Evolutionary conservation across 2,797 vertebrate species (phyloP).

Genomic region (Astyanax mexicanus): DNA sequence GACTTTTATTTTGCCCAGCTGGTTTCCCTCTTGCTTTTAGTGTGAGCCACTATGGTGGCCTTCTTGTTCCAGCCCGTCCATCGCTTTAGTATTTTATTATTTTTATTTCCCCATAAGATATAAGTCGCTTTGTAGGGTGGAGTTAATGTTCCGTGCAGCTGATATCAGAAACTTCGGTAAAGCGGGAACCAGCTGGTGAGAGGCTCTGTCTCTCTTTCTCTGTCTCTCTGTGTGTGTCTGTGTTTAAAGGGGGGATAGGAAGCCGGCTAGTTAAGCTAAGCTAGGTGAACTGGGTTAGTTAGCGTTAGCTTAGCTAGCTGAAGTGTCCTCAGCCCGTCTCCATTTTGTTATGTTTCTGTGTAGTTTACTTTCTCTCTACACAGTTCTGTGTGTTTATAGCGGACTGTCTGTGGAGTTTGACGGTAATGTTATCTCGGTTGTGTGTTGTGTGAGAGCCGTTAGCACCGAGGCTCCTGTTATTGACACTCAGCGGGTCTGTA

Average conservation of each 20-base stretch:
- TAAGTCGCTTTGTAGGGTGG: constrained; percentile 67
- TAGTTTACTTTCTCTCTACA: too few relatives aligned
- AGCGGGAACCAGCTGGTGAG: constrained; percentile 85
- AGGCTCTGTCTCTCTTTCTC: constrained; percentile 8
- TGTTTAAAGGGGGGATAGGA: not conserved
- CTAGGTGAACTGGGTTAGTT: too few relatives aligned
- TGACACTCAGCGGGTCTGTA: too few relatives aligned
- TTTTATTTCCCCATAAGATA: constrained; percentile 74
- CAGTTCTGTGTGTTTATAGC: not conserved
- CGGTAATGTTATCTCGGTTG: too few relatives aligned
- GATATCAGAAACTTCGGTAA: constrained; percentile 82
- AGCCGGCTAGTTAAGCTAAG: too few relatives aligned
- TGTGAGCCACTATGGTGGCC: constrained; percentile 75
- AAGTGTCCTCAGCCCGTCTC: too few relatives aligned
- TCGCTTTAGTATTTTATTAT: constrained; percentile 52
- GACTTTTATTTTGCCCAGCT: constrained; percentile 15
- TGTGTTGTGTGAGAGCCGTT: too few relatives aligned
- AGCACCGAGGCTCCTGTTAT: too few relatives aligned
- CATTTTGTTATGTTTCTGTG: not conserved
- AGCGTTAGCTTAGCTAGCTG: too few relatives aligned
- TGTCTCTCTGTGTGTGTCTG: not conserved
- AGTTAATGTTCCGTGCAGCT: constrained; percentile 85
- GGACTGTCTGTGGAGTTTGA: not conserved
- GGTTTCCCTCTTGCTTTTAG: constrained; percentile 44
- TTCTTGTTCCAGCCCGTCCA: constrained; percentile 52